Evolutionary conservation across 2,797 vertebrate genomes (phyloP), one percentile per base, ranked within the genome.

Genomic region (Chaetophractus vellerosus): DNA sequence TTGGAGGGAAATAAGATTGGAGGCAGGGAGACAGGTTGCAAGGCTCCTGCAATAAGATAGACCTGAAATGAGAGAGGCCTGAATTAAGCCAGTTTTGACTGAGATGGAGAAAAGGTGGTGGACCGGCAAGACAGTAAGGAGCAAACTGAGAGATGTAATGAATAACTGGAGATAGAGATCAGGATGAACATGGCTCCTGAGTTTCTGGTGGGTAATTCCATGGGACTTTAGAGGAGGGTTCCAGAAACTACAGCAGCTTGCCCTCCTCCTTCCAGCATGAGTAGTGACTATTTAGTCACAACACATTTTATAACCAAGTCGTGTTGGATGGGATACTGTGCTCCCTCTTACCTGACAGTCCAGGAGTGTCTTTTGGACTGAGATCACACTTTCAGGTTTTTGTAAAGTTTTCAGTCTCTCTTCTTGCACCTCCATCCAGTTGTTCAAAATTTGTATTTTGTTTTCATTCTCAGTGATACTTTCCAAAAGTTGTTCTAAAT

Each of bases 381-480:
- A 98, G 11, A 97, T 95, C 36, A 95, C 95, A 98, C 98, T 99
- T 88, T 97, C 96, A 5, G 99, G 99, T 1, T 90, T 98, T 96
- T 96, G 98, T 74, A 98, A 98, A 15, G 97, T 98, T 74, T 81
- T 97, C 66, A 99, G 82, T 96, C 98, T 98, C 59, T 98, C 95
- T 28, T 97, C 98, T 96, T 99, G 99, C 8, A 97, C 98, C 76
- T 98, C 94, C 97, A 99, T 96, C 99, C 99, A 99, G 94, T 63
- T 97, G 96, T 16, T 92, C 80, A 99, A 90, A 80, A 98, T 96
- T 94, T 99, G 98, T 75, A 99, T 98, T 91, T 97, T 98, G 93
- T 95, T 98, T 91, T 99, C 99, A 57, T 91, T 98, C 93, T 99
- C 99, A 4, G 84, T 93, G 68, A 98, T 97, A 64, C 86, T 97